Conservation (phyloP, 2,888 invertebrate genomes). For the Orthosia gracilis region DNA sequence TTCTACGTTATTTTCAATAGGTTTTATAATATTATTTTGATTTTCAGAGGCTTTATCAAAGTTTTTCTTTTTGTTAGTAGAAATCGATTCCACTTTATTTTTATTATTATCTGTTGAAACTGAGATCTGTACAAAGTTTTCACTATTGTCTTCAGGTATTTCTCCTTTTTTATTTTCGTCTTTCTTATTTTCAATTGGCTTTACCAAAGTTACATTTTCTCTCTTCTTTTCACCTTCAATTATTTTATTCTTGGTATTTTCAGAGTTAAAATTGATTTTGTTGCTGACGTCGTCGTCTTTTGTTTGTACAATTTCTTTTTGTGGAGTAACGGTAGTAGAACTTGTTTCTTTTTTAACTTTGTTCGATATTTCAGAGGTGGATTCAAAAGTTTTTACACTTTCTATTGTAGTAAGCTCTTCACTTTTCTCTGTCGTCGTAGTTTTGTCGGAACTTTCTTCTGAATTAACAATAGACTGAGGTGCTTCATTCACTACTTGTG, state of each 20-base stretch:
- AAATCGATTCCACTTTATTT: slow-evolving; percentile 38
- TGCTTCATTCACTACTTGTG: slow-evolving; percentile 85
- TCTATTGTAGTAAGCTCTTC: slow-evolving; percentile 65
- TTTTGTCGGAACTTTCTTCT: slow-evolving; percentile 55
- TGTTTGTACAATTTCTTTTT: neutral
- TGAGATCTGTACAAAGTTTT: slow-evolving; percentile 71
- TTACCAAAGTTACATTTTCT: slow-evolving; percentile 19
- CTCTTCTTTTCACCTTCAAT: slow-evolving; percentile 43
- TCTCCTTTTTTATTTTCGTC: slow-evolving; percentile 48
- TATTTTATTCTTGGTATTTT: slow-evolving; percentile 47
- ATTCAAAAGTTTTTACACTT: slow-evolving; percentile 44
- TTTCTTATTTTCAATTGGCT: slow-evolving; percentile 20
- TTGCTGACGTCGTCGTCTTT: slow-evolving; percentile 18
- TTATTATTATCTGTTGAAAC: slow-evolving; percentile 55
- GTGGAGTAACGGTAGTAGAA: slow-evolving; percentile 48
- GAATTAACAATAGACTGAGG: slow-evolving; percentile 74
- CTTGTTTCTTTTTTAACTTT: slow-evolving; percentile 59
- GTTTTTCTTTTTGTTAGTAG: slow-evolving; percentile 37
- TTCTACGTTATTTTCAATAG: slow-evolving; percentile 25
- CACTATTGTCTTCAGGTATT: slow-evolving; percentile 48
- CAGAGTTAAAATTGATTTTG: slow-evolving; percentile 25
- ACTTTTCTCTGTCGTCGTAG: slow-evolving; percentile 68
- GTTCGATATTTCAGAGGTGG: slow-evolving; percentile 51
- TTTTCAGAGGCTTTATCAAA: slow-evolving; percentile 33
- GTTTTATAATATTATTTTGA: slow-evolving; percentile 17